Evolutionary conservation across 2,797 vertebrate species (phyloP).

Genomic region (Percopsis omiscomaycus): DNA sequence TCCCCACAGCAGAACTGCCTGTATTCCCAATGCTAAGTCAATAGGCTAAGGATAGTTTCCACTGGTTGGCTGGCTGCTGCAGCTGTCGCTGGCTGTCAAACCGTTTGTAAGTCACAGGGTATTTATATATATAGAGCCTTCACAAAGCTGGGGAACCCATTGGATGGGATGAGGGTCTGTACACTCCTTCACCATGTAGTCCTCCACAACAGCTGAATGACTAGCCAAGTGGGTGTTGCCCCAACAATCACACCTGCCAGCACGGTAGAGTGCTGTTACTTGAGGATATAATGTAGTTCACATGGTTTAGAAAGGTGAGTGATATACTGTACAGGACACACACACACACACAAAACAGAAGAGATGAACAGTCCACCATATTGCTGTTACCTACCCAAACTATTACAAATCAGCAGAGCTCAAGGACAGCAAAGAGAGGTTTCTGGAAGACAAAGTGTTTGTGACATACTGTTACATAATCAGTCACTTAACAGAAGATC

Average conservation of each 20-base stretch:
- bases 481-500: not conserved
- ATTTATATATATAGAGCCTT: constrained; percentile 81
- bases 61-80: constrained; percentile 57
- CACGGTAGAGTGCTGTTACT: constrained; percentile 6
- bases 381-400: not conserved
- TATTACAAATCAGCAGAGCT: not conserved
- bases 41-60: constrained; percentile 21
- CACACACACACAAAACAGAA: not conserved
- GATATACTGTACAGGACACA: not conserved
- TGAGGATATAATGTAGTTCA: not conserved
- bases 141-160: constrained; percentile 76
- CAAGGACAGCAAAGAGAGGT: not conserved
- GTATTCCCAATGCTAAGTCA: constrained; percentile 48
- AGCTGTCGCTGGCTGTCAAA: constrained; percentile 81
- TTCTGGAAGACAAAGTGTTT: not conserved
- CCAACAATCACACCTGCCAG: constrained; percentile 23
- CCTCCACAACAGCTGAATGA: constrained; percentile 79
- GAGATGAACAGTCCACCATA: not conserved
- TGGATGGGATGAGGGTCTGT: constrained; percentile 69
- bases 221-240: constrained; percentile 27
- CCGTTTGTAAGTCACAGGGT: constrained; percentile 61
- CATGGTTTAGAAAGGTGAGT: not conserved
- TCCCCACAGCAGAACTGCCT: constrained; percentile 51
- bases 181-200: constrained; percentile 24
- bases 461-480: constrained; percentile 9